Evolutionary conservation across 2,888 invertebrate species (phyloP).

Genomic region (Acleris holmiana): DNA sequence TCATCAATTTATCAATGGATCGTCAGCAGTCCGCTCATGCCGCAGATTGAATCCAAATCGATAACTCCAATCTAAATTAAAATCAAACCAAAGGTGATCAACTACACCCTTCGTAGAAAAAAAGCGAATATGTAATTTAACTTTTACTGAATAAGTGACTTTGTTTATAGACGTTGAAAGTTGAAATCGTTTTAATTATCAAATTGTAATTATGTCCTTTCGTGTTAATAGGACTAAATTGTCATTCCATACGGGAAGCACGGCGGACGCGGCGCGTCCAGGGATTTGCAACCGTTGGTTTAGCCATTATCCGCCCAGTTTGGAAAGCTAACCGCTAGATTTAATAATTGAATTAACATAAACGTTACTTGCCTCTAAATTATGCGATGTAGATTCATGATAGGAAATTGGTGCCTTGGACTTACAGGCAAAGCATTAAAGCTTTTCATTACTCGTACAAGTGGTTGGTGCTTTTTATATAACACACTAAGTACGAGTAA

Average conservation of each 20-base stretch:
- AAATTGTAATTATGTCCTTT: not conserved
- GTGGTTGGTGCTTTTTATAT: too few relatives aligned
- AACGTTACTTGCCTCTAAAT: slow-evolving; percentile 22
- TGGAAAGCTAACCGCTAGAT: slow-evolving; percentile 34
- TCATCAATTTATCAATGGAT: slow-evolving; percentile 7
- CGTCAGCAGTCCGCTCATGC: not conserved
- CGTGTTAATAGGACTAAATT: not conserved
- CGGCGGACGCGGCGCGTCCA: slow-evolving; percentile 31
- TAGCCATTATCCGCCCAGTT: slow-evolving; percentile 35
- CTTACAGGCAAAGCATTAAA: too few relatives aligned
- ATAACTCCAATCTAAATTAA: slow-evolving; percentile 34
- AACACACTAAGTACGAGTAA: too few relatives aligned
- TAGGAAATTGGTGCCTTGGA: not conserved
- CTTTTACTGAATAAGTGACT: too few relatives aligned
- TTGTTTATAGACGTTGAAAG: too few relatives aligned
- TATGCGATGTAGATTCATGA: not conserved
- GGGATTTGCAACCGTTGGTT: slow-evolving; percentile 36
- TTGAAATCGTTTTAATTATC: too few relatives aligned
- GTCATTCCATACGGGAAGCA: slow-evolving; percentile 27
- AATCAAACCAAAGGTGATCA: slow-evolving; percentile 34
- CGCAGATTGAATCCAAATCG: slow-evolving; percentile 39
- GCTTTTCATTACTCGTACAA: too few relatives aligned
- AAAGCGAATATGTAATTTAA: too few relatives aligned
- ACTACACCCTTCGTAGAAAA: too few relatives aligned
- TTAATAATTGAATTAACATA: slow-evolving; percentile 31